Conservation (phyloP, 2,113 vertebrate species). For the Chloropsis hardwickii region DNA sequence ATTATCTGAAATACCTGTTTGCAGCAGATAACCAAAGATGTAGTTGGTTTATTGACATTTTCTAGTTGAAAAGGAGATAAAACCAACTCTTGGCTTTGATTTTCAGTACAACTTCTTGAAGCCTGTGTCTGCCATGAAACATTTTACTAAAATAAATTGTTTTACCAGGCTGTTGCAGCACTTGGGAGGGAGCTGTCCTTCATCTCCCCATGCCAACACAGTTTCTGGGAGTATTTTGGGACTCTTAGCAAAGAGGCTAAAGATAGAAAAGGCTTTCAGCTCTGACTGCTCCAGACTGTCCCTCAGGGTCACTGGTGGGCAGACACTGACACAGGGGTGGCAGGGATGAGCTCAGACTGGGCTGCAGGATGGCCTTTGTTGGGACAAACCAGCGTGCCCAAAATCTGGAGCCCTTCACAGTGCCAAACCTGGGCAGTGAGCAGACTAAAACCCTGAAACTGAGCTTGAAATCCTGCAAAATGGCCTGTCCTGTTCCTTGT, state of each 20-base stretch:
- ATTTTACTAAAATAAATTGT: neutral
- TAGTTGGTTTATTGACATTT: neutral
- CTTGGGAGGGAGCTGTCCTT: neutral
- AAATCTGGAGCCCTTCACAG: neutral
- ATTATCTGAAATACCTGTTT: neutral
- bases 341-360: neutral
- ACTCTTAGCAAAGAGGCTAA: conserved; percentile 27
- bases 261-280: conserved; percentile 34
- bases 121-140: neutral
- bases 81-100: neutral
- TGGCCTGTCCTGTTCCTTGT: neutral
- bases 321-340: neutral
- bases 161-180: neutral
- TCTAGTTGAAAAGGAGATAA: neutral
- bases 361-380: neutral
- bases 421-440: neutral
- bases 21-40: neutral
- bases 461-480: neutral
- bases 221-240: conserved; percentile 10
- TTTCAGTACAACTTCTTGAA: neutral
- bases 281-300: neutral
- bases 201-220: neutral
- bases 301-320: neutral
- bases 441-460: neutral
- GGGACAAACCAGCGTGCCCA: neutral